phyloP scores from a whole-genome alignment of 1,140 invertebrate species.

The Wasmannia auropunctata region DNA sequence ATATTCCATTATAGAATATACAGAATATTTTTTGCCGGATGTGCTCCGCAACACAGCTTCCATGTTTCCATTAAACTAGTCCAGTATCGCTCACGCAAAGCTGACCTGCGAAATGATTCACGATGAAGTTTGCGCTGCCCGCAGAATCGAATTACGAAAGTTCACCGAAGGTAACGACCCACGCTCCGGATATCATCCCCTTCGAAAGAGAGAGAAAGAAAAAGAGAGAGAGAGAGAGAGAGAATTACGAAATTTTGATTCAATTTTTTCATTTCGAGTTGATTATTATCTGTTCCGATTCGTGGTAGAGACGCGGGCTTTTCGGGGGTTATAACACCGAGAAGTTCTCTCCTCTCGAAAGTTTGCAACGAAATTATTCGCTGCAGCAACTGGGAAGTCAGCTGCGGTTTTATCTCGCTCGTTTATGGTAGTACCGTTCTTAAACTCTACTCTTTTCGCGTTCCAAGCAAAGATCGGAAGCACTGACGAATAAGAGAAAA shows the following conservation, averaged over 20 bases:
- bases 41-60: neutral
- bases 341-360: neutral
- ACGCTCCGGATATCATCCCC: conserved; percentile 10
- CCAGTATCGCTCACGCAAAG: neutral
- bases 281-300: conserved; percentile 19
- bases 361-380: conserved; percentile 21
- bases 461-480: neutral
- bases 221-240: neutral
- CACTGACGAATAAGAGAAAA: neutral
- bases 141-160: conserved; percentile 33
- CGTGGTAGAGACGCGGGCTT: neutral
- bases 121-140: conserved; percentile 14
- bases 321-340: neutral
- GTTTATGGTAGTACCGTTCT: neutral
- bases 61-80: conserved; percentile 13
- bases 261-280: conserved; percentile 17
- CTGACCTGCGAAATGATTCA: conserved; percentile 17
- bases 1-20: neutral
- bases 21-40: neutral
- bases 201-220: neutral
- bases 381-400: neutral
- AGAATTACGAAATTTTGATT: neutral
- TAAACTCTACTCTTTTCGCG: conserved; percentile 1
- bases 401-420: neutral
- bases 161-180: neutral